Evolutionary conservation across 2,888 invertebrate genomes (phyloP).

Genomic region (Cryptocheilus praepositus): DNA sequence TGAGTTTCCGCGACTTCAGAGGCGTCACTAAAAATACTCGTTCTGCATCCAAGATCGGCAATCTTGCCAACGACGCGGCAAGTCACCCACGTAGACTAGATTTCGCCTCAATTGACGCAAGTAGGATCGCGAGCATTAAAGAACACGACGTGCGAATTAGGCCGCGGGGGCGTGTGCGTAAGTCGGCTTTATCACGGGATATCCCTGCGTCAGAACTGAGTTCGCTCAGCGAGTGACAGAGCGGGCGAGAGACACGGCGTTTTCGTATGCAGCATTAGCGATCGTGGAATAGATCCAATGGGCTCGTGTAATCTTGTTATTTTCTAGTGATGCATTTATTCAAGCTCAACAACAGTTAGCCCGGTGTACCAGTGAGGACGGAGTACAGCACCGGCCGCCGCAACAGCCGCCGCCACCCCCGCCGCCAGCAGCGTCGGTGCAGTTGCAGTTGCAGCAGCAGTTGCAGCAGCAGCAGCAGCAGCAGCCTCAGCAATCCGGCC

Average conservation of each 20-base stretch:
- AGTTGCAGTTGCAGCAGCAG: conserved; percentile 54
- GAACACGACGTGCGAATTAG: conserved; percentile 3
- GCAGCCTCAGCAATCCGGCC: conserved; percentile 75
- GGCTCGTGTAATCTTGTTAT: conserved; percentile 80
- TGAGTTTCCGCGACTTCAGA: too few relatives aligned
- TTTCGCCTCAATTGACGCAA: too few relatives aligned
- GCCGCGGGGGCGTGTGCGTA: conserved; percentile 18
- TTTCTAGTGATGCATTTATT: conserved; percentile 98
- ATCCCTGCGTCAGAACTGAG: not conserved
- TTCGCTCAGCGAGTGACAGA: too few relatives aligned
- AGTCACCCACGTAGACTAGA: too few relatives aligned
- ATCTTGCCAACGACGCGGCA: too few relatives aligned
- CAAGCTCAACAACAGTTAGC: conserved; percentile 97
- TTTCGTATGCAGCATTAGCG: conserved; percentile 60
- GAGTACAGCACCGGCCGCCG: conserved; percentile 69
- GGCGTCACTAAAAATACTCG: too few relatives aligned
- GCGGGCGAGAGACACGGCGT: conserved; percentile 10
- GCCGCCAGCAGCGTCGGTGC: conserved; percentile 50
- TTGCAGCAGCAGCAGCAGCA: conserved; percentile 66
- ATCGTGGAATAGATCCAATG: conserved; percentile 66
- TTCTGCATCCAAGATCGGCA: too few relatives aligned
- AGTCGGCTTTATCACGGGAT: conserved; percentile 11
- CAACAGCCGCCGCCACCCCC: conserved; percentile 76
- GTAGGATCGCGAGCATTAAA: too few relatives aligned
- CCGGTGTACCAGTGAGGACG: conserved; percentile 95